Conservation (phyloP, 2,113 vertebrate species). For the Lonchura striata region DNA sequence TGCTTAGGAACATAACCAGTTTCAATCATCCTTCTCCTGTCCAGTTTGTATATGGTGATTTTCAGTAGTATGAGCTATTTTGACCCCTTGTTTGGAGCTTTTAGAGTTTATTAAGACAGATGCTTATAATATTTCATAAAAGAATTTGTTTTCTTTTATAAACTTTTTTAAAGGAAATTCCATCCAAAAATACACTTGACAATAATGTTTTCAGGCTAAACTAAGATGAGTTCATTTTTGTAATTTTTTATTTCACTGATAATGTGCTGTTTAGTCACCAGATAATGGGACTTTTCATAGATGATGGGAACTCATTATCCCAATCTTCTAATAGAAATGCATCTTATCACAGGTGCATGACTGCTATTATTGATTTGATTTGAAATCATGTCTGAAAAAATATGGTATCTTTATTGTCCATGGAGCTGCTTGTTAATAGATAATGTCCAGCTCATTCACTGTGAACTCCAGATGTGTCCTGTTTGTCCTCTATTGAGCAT, state of each 20-base stretch:
- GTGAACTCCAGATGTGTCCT: slow-evolving; percentile 38
- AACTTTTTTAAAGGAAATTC: slow-evolving; percentile 1
- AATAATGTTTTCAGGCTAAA: slow-evolving; percentile 40
- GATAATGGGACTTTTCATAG: slow-evolving; percentile 44
- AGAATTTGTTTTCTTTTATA: background rate
- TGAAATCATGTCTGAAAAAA: slow-evolving; percentile 38
- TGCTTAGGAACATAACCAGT: background rate
- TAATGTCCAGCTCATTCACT: background rate
- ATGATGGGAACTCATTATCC: slow-evolving; percentile 48
- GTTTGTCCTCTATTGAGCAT: background rate
- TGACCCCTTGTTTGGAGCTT: background rate
- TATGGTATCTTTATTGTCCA: background rate
- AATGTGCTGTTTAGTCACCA: slow-evolving; percentile 57
- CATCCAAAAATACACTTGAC: background rate
- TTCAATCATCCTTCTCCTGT: background rate
- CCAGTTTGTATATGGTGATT: background rate
- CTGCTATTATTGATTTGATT: slow-evolving; percentile 37
- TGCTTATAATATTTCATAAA: background rate
- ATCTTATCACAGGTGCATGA: slow-evolving; percentile 32
- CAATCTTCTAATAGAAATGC: slow-evolving; percentile 20
- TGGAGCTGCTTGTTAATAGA: background rate
- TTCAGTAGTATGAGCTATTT: background rate
- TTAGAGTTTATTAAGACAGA: background rate
- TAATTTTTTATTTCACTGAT: slow-evolving; percentile 47
- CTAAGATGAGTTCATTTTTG: slow-evolving; percentile 8